Evolutionary conservation across 2,888 invertebrate species (phyloP).

Genomic region (Argynnis bischoffii): DNA sequence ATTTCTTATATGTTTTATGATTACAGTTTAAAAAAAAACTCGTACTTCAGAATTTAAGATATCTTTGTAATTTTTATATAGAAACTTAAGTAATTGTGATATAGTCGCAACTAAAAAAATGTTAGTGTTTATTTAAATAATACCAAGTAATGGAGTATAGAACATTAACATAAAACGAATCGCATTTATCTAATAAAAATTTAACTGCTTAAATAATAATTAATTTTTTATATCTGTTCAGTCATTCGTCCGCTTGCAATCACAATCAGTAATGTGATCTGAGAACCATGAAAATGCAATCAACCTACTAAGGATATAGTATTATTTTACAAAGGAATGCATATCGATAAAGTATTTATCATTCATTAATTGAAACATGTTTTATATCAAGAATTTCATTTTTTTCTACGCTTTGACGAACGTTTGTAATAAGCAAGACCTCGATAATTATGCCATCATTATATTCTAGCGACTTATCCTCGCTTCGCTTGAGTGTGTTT

Average conservation of each 20-base stretch:
- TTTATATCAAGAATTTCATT: too few relatives aligned
- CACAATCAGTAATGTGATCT: slow-evolving; percentile 23
- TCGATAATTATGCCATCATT: too few relatives aligned
- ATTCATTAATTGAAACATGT: neutral
- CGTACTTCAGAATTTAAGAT: too few relatives aligned
- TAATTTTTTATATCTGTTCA: slow-evolving; percentile 21
- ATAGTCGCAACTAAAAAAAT: neutral
- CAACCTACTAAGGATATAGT: slow-evolving; percentile 21
- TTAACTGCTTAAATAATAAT: neutral
- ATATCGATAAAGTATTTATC: slow-evolving; percentile 1
- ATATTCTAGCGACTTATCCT: too few relatives aligned
- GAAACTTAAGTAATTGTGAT: too few relatives aligned
- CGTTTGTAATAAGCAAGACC: too few relatives aligned
- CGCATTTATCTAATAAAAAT: neutral
- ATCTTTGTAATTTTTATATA: too few relatives aligned
- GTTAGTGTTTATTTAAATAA: neutral
- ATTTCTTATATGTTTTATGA: neutral
- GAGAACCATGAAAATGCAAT: slow-evolving; percentile 34
- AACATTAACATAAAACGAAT: neutral
- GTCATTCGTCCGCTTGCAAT: slow-evolving; percentile 8
- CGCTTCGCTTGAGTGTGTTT: too few relatives aligned
- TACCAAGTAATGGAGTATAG: neutral
- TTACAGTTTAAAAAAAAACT: neutral
- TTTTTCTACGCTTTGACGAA: too few relatives aligned
- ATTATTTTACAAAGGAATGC: slow-evolving; percentile 1